These are phyloP conservation scores for Lysandra bellargus DNA, from an alignment of 2,888 invertebrate genomes.

Conservation along the genomic window DNA sequence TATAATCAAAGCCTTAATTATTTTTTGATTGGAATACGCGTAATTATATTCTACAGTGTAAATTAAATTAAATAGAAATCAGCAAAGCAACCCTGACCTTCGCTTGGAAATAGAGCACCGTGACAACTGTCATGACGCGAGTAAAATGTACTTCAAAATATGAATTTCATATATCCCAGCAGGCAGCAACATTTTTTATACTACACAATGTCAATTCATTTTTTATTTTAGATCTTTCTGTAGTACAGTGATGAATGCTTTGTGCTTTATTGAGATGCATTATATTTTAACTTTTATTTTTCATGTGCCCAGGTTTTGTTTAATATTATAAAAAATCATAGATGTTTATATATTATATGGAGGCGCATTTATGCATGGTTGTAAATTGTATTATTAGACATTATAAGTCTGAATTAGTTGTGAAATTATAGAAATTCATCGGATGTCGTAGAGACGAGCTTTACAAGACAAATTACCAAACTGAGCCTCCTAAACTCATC, in stretches of 20 bases:
- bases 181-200: slow-evolving; percentile 7
- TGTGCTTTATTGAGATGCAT: slow-evolving; percentile 1
- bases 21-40: not conserved
- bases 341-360: not conserved
- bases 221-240: slow-evolving; percentile 1
- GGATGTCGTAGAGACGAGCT: not conserved
- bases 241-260: not conserved
- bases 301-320: not conserved
- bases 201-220: not conserved
- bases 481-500: not conserved
- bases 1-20: not conserved
- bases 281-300: not conserved
- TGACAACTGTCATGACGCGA: not conserved
- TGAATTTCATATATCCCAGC: slow-evolving; percentile 11
- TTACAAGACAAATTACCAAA: not conserved
- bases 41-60: not conserved
- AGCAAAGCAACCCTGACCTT: slow-evolving; percentile 10
- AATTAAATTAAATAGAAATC: not conserved
- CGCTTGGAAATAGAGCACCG: slow-evolving; percentile 4
- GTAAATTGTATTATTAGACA: not conserved
- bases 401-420: not conserved
- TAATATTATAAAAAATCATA: not conserved
- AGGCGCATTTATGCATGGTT: not conserved
- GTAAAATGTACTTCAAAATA: slow-evolving; percentile 11
- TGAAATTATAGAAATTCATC: not conserved